phyloP scores from a whole-genome alignment of 1,140 invertebrate species.

The Polyergus mexicanus region DNA sequence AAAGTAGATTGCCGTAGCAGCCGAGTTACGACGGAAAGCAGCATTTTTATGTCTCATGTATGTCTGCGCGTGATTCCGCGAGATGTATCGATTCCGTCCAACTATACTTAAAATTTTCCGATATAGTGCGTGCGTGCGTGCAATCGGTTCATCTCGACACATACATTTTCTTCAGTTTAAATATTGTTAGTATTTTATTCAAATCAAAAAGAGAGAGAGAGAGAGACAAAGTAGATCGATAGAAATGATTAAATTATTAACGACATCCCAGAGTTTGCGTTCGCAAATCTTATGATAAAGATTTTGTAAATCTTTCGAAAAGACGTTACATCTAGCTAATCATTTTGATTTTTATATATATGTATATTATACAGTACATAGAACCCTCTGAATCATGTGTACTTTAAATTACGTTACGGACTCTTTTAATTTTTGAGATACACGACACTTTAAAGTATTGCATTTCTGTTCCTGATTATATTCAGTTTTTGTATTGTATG shows the following conservation, averaged over 20 bases:
- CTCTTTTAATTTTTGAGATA: no score
- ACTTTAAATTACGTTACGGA: no score
- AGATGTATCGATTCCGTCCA: not conserved
- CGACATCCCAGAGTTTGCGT: not conserved
- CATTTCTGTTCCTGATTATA: no score
- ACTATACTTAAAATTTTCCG: not conserved
- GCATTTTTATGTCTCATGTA: constrained; percentile 45
- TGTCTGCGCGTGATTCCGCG: constrained; percentile 26
- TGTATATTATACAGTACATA: no score
- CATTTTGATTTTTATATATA: no score
- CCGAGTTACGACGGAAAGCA: constrained; percentile 37
- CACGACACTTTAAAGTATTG: no score
- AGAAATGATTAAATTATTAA: not conserved
- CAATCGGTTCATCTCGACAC: not conserved
- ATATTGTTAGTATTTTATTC: not conserved
- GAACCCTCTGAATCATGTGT: no score
- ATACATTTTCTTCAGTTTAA: not conserved
- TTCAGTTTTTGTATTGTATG: no score
- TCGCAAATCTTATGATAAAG: not conserved
- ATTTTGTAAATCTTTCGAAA: no score
- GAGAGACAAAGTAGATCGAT: not conserved
- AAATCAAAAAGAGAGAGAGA: not conserved
- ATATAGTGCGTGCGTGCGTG: no score
- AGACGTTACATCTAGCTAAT: no score
- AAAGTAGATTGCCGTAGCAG: constrained; percentile 54